Base-by-base conservation (phyloP, 2,797 vertebrate species). In the Perodicticus potto region DNA sequence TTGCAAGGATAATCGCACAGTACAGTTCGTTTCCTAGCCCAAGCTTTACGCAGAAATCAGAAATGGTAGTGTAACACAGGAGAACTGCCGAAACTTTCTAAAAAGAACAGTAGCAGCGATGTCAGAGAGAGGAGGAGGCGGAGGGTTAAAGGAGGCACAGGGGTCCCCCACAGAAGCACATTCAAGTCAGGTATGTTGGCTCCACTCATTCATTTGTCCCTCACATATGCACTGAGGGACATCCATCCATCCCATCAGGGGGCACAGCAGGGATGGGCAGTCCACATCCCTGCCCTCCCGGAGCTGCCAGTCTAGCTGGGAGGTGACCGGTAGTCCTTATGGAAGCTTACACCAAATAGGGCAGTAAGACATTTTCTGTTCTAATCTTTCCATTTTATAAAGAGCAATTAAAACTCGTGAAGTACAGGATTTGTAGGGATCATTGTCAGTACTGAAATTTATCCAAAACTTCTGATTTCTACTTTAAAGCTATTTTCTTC, bases 1-100 rank as follows among this genome's bases (percentile, higher is more conserved):
- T 92, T 98, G 89, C 89, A 74, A 97, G 57, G 61, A 95, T 57
- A 91, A 94, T 37, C 73, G 45, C 74, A 87, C 10, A 93, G 89
- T 89, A 74, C 19, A 67, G 90, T 94, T 86, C 96, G 91, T 93
- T 96, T 97, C 76, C 84, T 69, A 89, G 80, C 53, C 76, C 59
- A 49, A 69, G 29, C 43, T 85, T 93, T 59, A 89, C 11, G 63
- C 63, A 94, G 59, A 96, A 95, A 96, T 94, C 73, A 87, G 78
- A 89, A 76, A 87, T 29, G 43, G 61, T 29, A 34, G 82, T n/a
- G 57, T 5, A 85, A 95, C 20, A 9, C 20, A 82, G 53, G 7
- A 6, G 61, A 83, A 59, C 53, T 80, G 53, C 76, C 8, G 32
- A 13, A 57, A 89, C 65, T 85, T 83, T 61, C 76, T 63, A 74